Evolutionary conservation across 2,888 invertebrate species (phyloP), one percentile per base, ranked within the genome.

Genomic region (Cosmopolites sordidus): DNA sequence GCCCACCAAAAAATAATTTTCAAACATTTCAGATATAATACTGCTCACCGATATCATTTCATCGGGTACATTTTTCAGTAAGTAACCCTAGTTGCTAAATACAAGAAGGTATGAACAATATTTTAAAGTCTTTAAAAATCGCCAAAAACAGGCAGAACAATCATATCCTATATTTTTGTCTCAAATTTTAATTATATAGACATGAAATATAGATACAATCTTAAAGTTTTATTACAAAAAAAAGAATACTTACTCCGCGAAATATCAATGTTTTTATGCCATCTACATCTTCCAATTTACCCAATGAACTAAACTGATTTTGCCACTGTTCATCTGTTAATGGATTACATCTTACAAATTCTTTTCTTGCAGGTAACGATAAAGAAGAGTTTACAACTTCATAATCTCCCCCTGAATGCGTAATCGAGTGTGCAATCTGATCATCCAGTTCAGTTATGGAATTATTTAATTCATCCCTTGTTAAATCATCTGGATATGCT

Each of bases 231-330:
- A n/a, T n/a, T n/a, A n/a, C n/a, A n/a, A n/a, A n/a, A n/a, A n/a
- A n/a, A n/a, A n/a, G n/a, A n/a, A n/a, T 11, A 78, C 82, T 76
- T 71, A 91, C 92, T 68, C 97, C 97, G 76, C 88, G 84, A 72
- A 96, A 98, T 67, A 99, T 89, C 42, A 90, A 83, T 66, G 88
- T 83, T 71, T 87, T 90, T 1, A 96, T 80, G 5, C 84, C 82
- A 6, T 87, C 86, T 0, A 87, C 80, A 69, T 94, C 86, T 40
- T 78, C 81, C 33, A 97, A 82, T 68, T 86, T 79, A 1, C 96
- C 96, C 56, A 91, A 87, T 1, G 82, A 74, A 67, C 91, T 88
- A 69, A 89, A 84, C 63, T 86, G 83, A 47, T 83, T 83, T 6
- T 83, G 78, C 96, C 96, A 98, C 65, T 90, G 89, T 57, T 86